Percentiles rank a stretch among this genome's conserved stretches.
These are phyloP conservation scores for Pituophis catenifer DNA, from an alignment of 2,113 vertebrate genomes.

Conservation along the genomic window DNA sequence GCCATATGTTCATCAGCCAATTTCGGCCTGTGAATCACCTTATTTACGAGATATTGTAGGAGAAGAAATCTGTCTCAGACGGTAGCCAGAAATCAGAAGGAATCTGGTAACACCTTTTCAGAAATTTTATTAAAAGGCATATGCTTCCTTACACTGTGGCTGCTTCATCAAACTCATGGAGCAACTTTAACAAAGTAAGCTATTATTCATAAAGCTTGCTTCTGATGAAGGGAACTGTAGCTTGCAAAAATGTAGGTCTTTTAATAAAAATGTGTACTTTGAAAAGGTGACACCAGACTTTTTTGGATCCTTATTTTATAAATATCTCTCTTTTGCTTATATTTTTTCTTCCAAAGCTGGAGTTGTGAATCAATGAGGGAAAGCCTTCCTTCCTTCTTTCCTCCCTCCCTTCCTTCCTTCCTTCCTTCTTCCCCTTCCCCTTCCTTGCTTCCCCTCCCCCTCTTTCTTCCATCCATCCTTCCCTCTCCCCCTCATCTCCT, in stretches of 20 bases:
- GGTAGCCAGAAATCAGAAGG: neutral
- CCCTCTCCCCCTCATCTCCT: too few species aligned
- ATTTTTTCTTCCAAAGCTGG: neutral
- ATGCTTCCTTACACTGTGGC: neutral
- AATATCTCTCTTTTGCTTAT: neutral
- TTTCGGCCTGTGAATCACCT: neutral
- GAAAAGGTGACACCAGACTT: neutral
- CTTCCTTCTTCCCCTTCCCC: too few species aligned
- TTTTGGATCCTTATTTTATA: neutral
- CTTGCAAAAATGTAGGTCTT: neutral
- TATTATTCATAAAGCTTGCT: neutral
- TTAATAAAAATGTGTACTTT: neutral
- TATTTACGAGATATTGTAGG: neutral
- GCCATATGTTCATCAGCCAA: neutral
- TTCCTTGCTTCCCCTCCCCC: too few species aligned
- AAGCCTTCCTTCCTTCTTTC: neutral
- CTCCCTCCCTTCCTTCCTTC: too few species aligned
- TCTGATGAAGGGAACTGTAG: neutral
- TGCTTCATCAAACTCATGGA: neutral
- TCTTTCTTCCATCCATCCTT: too few species aligned
- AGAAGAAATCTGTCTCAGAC: neutral
- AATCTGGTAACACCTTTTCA: neutral
- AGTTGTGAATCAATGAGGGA: neutral
- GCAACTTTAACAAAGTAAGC: neutral
- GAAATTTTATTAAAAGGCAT: neutral